Base-by-base conservation (phyloP, 2,888 invertebrate genomes). In the Aporophyla nigra region DNA sequence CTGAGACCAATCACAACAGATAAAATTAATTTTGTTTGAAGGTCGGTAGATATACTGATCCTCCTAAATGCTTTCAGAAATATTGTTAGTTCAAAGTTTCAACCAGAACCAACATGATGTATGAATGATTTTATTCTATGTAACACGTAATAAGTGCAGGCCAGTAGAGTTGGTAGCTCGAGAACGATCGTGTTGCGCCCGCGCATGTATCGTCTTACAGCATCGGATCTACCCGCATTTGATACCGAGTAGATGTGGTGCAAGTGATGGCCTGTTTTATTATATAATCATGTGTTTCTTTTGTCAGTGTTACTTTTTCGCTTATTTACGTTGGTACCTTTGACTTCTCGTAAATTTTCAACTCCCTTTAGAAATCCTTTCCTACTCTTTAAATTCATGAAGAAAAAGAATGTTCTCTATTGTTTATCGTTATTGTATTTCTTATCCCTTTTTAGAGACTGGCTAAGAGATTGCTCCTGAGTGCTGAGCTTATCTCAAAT, bases 121-220 rank as follows among this genome's bases (percentile, higher is more conserved):
- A 10, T 53, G 19, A 56, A 33, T 33, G n/a, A 33, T 33, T 66
- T 51, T 19, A 43, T 51, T 63, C 6, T 63, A 51, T 21, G 40
- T 33, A 49, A 40, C 56, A 43, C 43, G 24, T 63, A 27, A n/a
- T 58, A 56, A 69, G 16, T 68, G 56, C 59, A 59, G 46, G 21
- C 19, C n/a, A 33, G 33, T 33, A 53, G 40, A 53, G 59, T 46
- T 51, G 40, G 61, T 72, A 77, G 72, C 63, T 71, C 40, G 65
- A 68, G 33, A 70, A 81, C 70, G 85, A 86, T 90, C 89, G 70
- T 65, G 83, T 91, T 91, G 80, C 89, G 75, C 72, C 67, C 69
- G 86, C 77, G 81, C 86, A 68, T 27, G 76, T 84, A 76, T 91
- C 88, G 66, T 40, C 72, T 91, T 91, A 85, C 91, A 72, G 76